Evolutionary conservation across 2,113 vertebrate genomes (phyloP).

Genomic region (Platycercus adscitus): DNA sequence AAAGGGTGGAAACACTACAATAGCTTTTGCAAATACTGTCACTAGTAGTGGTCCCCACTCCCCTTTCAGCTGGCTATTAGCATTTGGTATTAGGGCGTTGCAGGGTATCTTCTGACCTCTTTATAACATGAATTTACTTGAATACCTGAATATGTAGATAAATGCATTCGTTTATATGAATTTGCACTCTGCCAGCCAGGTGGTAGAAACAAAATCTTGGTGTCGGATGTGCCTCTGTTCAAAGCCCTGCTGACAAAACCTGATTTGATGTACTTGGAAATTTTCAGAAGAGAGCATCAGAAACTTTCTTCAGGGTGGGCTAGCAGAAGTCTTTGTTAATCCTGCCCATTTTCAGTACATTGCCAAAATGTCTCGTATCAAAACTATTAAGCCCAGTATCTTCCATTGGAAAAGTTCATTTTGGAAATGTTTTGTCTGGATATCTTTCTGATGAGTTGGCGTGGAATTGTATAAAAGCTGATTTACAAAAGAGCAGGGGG

Average conservation of each 20-base stretch:
- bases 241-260: not conserved
- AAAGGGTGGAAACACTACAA: not conserved
- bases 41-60: not conserved
- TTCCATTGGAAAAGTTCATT: not conserved
- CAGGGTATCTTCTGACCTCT: not conserved
- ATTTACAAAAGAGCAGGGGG: not conserved
- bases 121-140: not conserved
- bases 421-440: not conserved
- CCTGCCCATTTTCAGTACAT: not conserved
- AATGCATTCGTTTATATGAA: fast-evolving
- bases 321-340: not conserved
- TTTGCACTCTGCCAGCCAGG: not conserved
- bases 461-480: not conserved
- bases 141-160: not conserved
- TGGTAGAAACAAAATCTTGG: not conserved
- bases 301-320: not conserved
- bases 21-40: not conserved
- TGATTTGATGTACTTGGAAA: not conserved
- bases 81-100: not conserved
- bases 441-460: not conserved
- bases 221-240: not conserved
- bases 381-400: not conserved
- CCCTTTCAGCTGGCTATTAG: not conserved
- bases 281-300: not conserved
- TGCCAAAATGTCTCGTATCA: not conserved